These are phyloP conservation scores for Campopleginae sp. DNA, from an alignment of 2,888 invertebrate genomes.

Conservation along the genomic window DNA sequence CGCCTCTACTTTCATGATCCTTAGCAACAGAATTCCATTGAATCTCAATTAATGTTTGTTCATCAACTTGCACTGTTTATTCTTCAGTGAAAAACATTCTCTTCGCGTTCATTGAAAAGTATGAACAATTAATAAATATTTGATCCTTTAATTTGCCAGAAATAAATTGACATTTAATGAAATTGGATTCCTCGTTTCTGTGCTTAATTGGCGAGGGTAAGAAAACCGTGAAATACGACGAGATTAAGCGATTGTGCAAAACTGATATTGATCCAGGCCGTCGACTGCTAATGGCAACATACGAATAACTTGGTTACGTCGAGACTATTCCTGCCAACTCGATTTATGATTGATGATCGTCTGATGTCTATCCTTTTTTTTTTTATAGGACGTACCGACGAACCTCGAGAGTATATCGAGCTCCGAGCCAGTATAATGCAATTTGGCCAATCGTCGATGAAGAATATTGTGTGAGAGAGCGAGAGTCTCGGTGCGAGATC, in stretches of 20 bases:
- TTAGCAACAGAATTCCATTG: not conserved
- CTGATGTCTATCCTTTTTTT: conserved; percentile 43
- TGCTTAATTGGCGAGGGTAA: not conserved
- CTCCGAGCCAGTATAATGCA: conserved; percentile 40
- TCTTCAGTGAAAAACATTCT: not conserved
- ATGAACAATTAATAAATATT: not conserved
- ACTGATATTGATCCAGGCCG: conserved; percentile 22
- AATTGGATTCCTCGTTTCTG: not conserved
- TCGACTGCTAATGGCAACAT: conserved; percentile 13
- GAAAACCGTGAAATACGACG: not conserved
- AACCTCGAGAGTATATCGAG: conserved; percentile 33
- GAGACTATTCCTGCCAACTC: conserved; percentile 38
- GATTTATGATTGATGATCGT: conserved; percentile 61
- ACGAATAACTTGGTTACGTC: conserved; percentile 39
- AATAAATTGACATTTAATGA: conserved; percentile 3
- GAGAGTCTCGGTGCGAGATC: conserved; percentile 33
- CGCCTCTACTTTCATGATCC: not conserved
- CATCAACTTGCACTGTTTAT: not conserved
- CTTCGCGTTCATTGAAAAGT: not conserved
- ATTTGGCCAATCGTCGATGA: conserved; percentile 38
- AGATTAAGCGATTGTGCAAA: conserved; percentile 26
- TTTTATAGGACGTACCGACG: conserved; percentile 6
- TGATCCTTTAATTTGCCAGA: not conserved
- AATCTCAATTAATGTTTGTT: not conserved
- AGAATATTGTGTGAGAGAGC: conserved; percentile 21